Evolutionary conservation across 1,140 invertebrate genomes (phyloP).

Genomic region (Micrasema longulum): DNA sequence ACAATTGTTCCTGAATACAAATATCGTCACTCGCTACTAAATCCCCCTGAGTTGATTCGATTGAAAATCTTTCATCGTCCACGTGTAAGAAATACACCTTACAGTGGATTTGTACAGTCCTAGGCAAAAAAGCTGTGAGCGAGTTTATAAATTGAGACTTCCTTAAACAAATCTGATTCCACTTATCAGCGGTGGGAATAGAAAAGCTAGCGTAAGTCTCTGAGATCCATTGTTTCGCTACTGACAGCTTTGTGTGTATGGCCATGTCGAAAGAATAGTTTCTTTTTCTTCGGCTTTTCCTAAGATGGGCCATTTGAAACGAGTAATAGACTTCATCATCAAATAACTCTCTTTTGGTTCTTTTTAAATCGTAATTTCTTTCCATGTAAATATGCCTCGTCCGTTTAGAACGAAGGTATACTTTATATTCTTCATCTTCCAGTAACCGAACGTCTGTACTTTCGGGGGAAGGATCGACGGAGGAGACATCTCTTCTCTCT

Average conservation of each 20-base stretch:
- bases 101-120: slow-evolving; percentile 78
- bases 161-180: slow-evolving; percentile 81
- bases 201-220: slow-evolving; percentile 86
- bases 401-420: slow-evolving; percentile 14
- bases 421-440: slow-evolving; percentile 61
- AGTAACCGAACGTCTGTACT: slow-evolving; percentile 65
- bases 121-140: slow-evolving; percentile 79
- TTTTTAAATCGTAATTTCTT: slow-evolving; percentile 11
- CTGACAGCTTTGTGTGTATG: slow-evolving; percentile 69
- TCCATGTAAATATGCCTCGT: slow-evolving; percentile 6
- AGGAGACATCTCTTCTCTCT: slow-evolving; percentile 62
- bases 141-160: slow-evolving; percentile 84
- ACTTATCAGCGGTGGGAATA: slow-evolving; percentile 82
- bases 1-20: slow-evolving; percentile 83
- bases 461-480: neutral
- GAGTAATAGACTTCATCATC: slow-evolving; percentile 49
- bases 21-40: slow-evolving; percentile 83
- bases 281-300: slow-evolving; percentile 49
- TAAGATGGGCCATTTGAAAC: slow-evolving; percentile 50
- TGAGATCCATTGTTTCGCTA: slow-evolving; percentile 85
- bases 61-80: slow-evolving; percentile 80
- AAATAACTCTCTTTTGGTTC: slow-evolving; percentile 47
- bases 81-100: slow-evolving; percentile 81
- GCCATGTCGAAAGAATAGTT: slow-evolving; percentile 68
- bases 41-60: slow-evolving; percentile 83